Evolutionary conservation across 1,140 invertebrate genomes (phyloP).

Genomic region (Drosophila leontia): DNA sequence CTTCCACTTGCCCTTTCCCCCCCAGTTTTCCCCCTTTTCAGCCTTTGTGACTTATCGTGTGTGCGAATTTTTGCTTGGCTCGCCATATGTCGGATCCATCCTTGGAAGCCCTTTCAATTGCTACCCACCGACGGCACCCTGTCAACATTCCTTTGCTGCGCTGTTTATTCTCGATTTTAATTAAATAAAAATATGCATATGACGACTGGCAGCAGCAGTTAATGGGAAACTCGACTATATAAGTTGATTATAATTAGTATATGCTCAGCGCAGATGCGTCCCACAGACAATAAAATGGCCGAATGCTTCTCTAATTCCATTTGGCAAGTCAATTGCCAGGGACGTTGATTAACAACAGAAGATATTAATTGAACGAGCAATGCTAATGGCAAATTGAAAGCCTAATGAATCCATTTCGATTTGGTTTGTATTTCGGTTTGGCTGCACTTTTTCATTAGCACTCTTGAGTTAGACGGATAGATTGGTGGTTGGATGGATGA

Average conservation of each 20-base stretch:
- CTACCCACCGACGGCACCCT: constrained; percentile 26
- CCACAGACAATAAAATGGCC: constrained; percentile 2
- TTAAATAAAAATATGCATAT: constrained; percentile 78
- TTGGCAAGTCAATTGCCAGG: constrained; percentile 6
- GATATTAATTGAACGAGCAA: constrained; percentile 20
- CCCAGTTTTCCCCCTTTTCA: not conserved
- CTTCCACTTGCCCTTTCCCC: constrained; percentile 11
- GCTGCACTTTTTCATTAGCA: constrained; percentile 25
- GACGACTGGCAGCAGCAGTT: constrained; percentile 23
- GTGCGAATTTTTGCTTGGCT: constrained; percentile 60
- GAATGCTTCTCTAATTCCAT: constrained; percentile 27
- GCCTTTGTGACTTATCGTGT: constrained; percentile 60
- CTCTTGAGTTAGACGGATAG: not conserved
- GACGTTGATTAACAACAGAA: constrained; percentile 43
- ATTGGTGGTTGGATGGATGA: not conserved
- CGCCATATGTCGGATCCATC: constrained; percentile 54
- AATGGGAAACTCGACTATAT: constrained; percentile 44
- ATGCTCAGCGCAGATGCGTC: constrained; percentile 8
- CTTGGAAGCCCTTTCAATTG: constrained; percentile 57
- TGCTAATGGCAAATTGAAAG: constrained; percentile 44
- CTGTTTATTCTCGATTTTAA: constrained; percentile 75
- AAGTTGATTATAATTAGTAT: constrained; percentile 62
- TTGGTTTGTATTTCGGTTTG: constrained; percentile 8
- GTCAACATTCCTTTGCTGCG: constrained; percentile 58
- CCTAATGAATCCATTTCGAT: constrained; percentile 19